Conservation (phyloP, 2,888 invertebrate species). For the Augiades crinisus region DNA sequence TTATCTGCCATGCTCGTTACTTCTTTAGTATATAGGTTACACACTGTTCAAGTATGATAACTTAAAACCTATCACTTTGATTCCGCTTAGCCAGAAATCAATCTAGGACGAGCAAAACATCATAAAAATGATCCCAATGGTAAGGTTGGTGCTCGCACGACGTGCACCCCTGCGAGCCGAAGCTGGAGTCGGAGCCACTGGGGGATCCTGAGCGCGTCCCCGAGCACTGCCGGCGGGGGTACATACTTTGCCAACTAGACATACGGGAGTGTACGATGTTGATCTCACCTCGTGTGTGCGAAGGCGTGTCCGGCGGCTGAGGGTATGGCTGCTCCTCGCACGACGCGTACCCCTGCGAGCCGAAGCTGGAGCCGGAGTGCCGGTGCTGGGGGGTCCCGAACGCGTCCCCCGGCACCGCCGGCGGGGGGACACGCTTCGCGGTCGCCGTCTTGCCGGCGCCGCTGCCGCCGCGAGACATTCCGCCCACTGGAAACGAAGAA, state of each 20-base stretch:
- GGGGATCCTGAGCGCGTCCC: slow-evolving; percentile 83
- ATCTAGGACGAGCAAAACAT: too few species aligned
- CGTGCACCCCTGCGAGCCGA: slow-evolving; percentile 89
- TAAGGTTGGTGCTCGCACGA: slow-evolving; percentile 88
- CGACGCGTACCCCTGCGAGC: slow-evolving; percentile 88
- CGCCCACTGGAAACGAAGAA: slow-evolving; percentile 86
- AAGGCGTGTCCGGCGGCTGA: slow-evolving; percentile 82
- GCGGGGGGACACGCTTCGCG: slow-evolving; percentile 95
- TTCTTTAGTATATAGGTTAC: too few species aligned
- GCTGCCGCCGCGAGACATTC: slow-evolving; percentile 90
- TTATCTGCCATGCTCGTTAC: too few species aligned
- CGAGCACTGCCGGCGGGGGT: slow-evolving; percentile 93
- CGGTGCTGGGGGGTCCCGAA: slow-evolving; percentile 83
- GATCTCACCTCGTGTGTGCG: slow-evolving; percentile 80
- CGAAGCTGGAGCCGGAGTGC: slow-evolving; percentile 90
- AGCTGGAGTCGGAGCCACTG: slow-evolving; percentile 89
- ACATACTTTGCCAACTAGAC: slow-evolving; percentile 97
- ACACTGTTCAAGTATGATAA: too few species aligned
- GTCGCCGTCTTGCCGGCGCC: slow-evolving; percentile 89
- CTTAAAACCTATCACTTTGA: too few species aligned
- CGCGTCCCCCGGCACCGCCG: slow-evolving; percentile 91
- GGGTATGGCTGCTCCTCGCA: slow-evolving; percentile 88
- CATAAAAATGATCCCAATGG: too few species aligned
- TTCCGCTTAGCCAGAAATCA: too few species aligned
- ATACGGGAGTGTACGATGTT: too few species aligned